Conservation (phyloP, 2,113 vertebrate genomes). For the Cairina moschata region DNA sequence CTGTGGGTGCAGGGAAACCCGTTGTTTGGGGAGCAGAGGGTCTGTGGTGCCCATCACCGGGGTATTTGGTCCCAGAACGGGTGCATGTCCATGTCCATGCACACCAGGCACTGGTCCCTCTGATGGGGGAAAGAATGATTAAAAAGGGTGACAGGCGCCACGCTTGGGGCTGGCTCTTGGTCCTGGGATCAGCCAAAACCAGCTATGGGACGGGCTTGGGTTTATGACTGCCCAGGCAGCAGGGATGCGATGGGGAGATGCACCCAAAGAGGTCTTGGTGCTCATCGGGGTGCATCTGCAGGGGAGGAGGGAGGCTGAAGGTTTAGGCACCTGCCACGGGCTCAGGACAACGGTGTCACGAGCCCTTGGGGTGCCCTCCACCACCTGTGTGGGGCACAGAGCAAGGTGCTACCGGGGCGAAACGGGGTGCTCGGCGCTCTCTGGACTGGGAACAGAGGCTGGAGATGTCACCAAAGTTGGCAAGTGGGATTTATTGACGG, state of each 20-base stretch:
- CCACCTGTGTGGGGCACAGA: too few species aligned
- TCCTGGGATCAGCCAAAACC: too few species aligned
- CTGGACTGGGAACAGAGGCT: neutral
- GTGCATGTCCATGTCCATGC: neutral
- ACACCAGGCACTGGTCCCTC: fast-evolving
- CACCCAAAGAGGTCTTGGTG: too few species aligned
- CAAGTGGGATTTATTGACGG: neutral
- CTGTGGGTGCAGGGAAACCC: neutral
- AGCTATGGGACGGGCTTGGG: too few species aligned
- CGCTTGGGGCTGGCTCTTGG: too few species aligned
- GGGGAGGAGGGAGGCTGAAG: neutral
- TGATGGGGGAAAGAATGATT: neutral
- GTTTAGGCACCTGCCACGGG: fast-evolving
- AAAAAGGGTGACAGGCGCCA: too few species aligned
- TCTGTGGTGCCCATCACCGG: neutral
- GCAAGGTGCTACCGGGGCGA: neutral
- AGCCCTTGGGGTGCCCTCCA: neutral
- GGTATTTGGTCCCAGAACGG: neutral
- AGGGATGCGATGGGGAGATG: neutral
- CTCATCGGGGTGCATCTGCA: neutral
- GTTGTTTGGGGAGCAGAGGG: neutral
- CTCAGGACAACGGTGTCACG: fast-evolving
- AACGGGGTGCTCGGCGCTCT: neutral
- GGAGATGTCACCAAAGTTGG: neutral
- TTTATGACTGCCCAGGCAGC: neutral